Evolutionary conservation across 2,797 vertebrate species (phyloP).

Genomic region (Pseudochirops corinnae): DNA sequence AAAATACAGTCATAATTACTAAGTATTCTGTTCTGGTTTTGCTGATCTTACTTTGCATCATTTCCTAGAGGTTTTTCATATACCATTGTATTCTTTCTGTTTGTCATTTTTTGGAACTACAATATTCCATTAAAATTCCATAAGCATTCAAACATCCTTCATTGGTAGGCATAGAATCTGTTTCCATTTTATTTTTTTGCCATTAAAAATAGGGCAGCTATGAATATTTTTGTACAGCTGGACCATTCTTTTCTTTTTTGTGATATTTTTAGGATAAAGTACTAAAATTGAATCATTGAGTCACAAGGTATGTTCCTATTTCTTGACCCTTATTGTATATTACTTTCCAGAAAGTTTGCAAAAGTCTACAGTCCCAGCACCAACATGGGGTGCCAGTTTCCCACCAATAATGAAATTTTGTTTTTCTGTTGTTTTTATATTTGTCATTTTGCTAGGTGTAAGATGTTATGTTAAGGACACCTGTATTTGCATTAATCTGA

Average conservation of each 20-base stretch:
- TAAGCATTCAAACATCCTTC: neutral
- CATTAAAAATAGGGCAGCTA: neutral
- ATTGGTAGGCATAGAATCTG: neutral
- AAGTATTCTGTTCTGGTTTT: neutral
- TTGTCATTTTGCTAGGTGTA: neutral
- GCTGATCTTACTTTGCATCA: neutral
- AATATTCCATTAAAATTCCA: neutral
- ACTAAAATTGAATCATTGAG: neutral
- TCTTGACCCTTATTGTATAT: neutral
- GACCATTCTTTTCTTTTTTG: neutral
- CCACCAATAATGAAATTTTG: neutral
- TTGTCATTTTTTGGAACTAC: neutral
- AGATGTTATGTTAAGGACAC: neutral
- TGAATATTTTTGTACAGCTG: neutral
- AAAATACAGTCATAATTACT: neutral
- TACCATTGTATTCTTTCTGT: neutral
- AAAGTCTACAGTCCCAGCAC: neutral
- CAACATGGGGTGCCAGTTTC: neutral
- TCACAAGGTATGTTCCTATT: neutral
- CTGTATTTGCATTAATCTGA: neutral
- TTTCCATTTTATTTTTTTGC: neutral
- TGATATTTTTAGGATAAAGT: conserved; percentile 5
- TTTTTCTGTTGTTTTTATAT: neutral
- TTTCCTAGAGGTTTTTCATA: neutral
- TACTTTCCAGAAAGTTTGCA: neutral